Base-by-base conservation (phyloP, 2,797 vertebrate species). In the Amphiprion clarkii region DNA sequence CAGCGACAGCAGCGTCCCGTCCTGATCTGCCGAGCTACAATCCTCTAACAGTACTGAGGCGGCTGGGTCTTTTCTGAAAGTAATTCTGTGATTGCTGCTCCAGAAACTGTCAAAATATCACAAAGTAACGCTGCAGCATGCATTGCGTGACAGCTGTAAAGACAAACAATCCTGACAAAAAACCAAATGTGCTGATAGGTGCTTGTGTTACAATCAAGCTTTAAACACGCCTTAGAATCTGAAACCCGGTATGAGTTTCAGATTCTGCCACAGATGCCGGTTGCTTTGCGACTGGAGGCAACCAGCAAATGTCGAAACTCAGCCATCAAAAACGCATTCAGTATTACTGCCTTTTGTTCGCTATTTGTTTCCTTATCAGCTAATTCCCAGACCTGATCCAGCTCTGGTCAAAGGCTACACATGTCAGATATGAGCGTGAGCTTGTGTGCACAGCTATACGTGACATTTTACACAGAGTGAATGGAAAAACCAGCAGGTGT, bases 141-240 rank as follows among this genome's bases (percentile, higher is more conserved):
- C 69, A 14, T 25, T n/a, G 63, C 53, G 56, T 80, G 74, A 77
- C 6, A 13, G n/a, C 31, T n/a, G 49, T 42, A 25, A 39, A 21
- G 29, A 55, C 51, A 23, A 36, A 60, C 42, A 79, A 8, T 58
- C n/a, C 57, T 55, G 33, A 42, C 40, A 36, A 53, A 73, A 73
- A 11, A 57, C 51, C 39, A 65, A 61, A 75, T 29, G 16, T 82
- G 68, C 63, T 58, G 25, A 66, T 9, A 21, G 48, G 9, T 51
- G 48, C n/a, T 49, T 19, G 46, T 8, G 46, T 49, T 54, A 53
- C 19, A 6, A 48, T 69, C 66, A 60, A 78, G 67, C 74, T 67
- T 19, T 42, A 42, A 69, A 79, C 76, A 79, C 87, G 81, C 85
- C 58, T 67, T 60, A 71, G 40, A 60, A 54, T 70, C 63, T 42